phyloP scores from a whole-genome alignment of 2,113 vertebrate species.

The Hemiprocne comata region DNA sequence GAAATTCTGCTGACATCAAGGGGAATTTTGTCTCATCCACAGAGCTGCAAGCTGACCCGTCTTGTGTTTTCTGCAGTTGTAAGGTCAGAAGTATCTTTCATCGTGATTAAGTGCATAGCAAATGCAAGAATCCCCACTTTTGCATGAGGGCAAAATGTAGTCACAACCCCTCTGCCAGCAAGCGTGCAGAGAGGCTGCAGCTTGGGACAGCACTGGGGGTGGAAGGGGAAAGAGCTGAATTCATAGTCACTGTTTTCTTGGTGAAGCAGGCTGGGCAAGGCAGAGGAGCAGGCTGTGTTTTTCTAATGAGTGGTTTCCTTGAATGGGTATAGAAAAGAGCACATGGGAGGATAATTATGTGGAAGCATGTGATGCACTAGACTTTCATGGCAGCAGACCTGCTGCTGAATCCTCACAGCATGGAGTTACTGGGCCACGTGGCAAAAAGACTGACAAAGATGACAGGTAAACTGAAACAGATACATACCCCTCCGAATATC shows the following conservation, averaged over 20 bases:
- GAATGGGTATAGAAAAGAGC: neutral
- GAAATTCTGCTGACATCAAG: neutral
- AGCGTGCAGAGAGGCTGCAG: neutral
- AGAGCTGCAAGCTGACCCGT: neutral
- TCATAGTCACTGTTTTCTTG: neutral
- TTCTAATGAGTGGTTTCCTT: neutral
- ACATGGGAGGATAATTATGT: neutral
- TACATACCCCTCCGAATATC: neutral
- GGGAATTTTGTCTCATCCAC: neutral
- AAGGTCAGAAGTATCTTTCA: neutral
- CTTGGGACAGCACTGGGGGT: accelerated
- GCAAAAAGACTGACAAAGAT: neutral
- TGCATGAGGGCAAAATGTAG: neutral
- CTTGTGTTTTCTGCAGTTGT: neutral
- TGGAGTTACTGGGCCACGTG: accelerated
- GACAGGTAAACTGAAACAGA: neutral
- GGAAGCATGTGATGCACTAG: neutral
- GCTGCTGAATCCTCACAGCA: neutral
- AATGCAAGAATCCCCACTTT: neutral
- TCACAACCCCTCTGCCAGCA: accelerated
- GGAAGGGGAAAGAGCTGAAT: neutral
- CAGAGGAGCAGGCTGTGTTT: neutral
- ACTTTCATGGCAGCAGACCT: neutral
- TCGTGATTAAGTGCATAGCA: neutral
- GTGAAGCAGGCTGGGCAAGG: neutral